These are phyloP conservation scores for Rhea pennata DNA, from an alignment of 2,113 vertebrate species.

Conservation along the genomic window DNA sequence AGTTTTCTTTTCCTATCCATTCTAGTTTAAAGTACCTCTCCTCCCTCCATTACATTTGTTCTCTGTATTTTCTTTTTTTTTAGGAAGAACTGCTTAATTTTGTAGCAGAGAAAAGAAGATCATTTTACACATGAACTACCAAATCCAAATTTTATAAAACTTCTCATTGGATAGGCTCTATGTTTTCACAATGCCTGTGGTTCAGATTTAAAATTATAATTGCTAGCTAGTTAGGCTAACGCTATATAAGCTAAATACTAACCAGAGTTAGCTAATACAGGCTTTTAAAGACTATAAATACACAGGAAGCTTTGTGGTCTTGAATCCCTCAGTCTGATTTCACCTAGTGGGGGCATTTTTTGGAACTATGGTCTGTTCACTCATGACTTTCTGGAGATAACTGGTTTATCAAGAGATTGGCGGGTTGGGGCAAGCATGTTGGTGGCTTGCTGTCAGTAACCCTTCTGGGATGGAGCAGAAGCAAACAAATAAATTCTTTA, in stretches of 20 bases:
- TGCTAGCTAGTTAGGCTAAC: not conserved
- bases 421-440: not conserved
- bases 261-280: not conserved
- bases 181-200: not conserved
- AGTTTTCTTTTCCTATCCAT: not conserved
- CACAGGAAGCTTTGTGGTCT: not conserved
- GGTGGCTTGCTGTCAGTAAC: not conserved
- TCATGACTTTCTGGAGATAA: not conserved
- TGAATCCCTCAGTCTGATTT: not conserved
- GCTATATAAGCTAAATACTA: not conserved
- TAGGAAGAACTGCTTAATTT: not conserved
- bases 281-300: not conserved
- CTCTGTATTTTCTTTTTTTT: not conserved
- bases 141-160: not conserved
- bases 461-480: not conserved
- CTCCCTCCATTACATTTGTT: not conserved
- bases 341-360: fast-evolving
- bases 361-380: not conserved
- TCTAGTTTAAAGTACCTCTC: not conserved
- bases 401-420: not conserved
- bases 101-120: not conserved
- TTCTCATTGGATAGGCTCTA: not conserved
- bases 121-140: not conserved
- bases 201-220: not conserved
- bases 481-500: not conserved